These are phyloP conservation scores for Saccostrea echinata DNA, from an alignment of 1,140 invertebrate genomes.

Conservation along the genomic window DNA sequence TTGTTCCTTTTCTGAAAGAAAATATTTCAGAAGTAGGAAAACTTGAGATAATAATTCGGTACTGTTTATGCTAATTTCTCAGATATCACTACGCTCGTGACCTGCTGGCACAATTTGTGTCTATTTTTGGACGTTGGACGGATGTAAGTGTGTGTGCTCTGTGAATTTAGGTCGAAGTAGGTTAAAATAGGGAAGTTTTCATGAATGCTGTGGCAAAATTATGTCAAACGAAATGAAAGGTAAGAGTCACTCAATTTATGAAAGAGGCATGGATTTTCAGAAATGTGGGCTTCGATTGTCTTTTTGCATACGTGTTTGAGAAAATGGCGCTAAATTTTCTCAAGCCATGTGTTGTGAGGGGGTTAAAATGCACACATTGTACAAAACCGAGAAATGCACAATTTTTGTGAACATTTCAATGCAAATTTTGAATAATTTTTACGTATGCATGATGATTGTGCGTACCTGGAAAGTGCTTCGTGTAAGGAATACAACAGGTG, in stretches of 20 bases:
- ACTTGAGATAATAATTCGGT: background rate
- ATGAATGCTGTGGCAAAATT: conserved; percentile 63
- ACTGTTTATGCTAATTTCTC: conserved; percentile 41
- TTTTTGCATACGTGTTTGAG: conserved; percentile 51
- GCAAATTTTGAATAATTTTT: conserved; percentile 12
- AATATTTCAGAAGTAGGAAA: background rate
- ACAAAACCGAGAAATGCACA: conserved; percentile 43
- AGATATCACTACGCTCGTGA: conserved; percentile 39
- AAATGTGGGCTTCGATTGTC: conserved; percentile 40
- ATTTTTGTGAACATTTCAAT: conserved; percentile 43
- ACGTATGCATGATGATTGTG: background rate
- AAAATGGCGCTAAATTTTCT: conserved; percentile 66
- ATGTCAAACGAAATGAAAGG: conserved; percentile 66
- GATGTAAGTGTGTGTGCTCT: conserved; percentile 55
- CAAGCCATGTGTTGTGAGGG: conserved; percentile 53
- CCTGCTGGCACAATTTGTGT: conserved; percentile 55
- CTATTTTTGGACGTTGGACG: conserved; percentile 60
- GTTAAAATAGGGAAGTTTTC: conserved; percentile 65
- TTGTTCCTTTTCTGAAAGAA: background rate
- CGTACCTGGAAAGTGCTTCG: background rate
- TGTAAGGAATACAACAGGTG: background rate
- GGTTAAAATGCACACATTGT: conserved; percentile 42
- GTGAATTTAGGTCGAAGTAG: conserved; percentile 63
- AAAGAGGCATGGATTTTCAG: background rate
- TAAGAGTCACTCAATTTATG: conserved; percentile 42